Evolutionary conservation across 64 coral and sea anemone species (phyloP).

Genomic region (Montipora cactus): DNA sequence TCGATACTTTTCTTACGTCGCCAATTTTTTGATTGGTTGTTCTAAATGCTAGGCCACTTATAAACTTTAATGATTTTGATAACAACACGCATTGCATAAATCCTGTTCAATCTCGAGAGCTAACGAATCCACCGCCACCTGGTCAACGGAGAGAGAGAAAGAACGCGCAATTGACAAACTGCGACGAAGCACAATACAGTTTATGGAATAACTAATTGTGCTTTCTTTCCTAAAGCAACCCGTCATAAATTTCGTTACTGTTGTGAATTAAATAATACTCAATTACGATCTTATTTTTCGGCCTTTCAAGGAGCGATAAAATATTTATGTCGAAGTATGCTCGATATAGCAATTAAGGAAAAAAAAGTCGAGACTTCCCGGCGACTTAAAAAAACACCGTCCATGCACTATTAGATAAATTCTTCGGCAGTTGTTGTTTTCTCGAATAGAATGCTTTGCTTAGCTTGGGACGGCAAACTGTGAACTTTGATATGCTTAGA

Average conservation of each 20-base stretch:
- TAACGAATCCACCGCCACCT: constrained; percentile 42
- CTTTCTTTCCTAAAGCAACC: constrained; percentile 33
- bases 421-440: background rate
- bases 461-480: background rate
- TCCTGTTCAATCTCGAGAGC: background rate
- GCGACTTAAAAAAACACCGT: constrained; percentile 22
- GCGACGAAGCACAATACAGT: constrained; percentile 49
- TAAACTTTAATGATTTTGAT: constrained; percentile 25
- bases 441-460: background rate
- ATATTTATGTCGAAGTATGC: constrained; percentile 80
- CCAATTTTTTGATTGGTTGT: background rate
- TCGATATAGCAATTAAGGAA: constrained; percentile 73
- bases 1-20: background rate
- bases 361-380: constrained; percentile 50
- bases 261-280: constrained; percentile 80
- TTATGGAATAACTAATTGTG: constrained; percentile 62
- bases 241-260: constrained; percentile 60
- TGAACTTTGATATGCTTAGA: constrained; percentile 31
- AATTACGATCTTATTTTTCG: constrained; percentile 94
- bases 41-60: background rate
- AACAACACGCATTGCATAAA: constrained; percentile 15
- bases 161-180: constrained; percentile 3
- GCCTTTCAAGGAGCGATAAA: constrained; percentile 83
- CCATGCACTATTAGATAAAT: background rate
- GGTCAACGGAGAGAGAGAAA: background rate